Base-by-base conservation (phyloP, 2,113 vertebrate species). In the Butorides virescens region DNA sequence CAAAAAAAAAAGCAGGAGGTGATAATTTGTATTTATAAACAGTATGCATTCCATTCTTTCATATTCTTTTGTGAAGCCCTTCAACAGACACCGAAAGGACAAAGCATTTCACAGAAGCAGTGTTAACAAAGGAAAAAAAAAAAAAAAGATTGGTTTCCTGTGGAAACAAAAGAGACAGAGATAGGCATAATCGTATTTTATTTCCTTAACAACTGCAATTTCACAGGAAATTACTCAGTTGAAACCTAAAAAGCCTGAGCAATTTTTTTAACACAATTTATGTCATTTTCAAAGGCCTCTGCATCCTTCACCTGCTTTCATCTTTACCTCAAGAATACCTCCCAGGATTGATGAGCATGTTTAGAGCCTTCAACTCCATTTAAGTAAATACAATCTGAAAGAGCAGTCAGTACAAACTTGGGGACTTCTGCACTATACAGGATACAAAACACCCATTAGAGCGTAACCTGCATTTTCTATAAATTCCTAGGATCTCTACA, bases 181-280 rank as follows among this genome's bases (percentile, higher is more conserved):
- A 65, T 61, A 82, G 21, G 67, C 80, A 66, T 19, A 95, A 78
- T 39, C 86, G 30, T 36, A 26, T 49, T 72, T 83, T 86, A 27
- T 63, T 75, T 97, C 81, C 71, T 95, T 91, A 13, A 15, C 13
- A 50, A 77, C 73, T 47, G 27, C 36, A 66, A 15, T 44, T 92
- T 72, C 67, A 84, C 47, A 91, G 95, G 94, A 97, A 96, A 79
- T 88, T 91, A 89, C 84, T 59, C 29, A 53, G 44, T 77, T 88
- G 70, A 77, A 88, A 85, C 68, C 56, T 46, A 44, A 55, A 80
- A 90, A 90, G 61, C 55, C 91, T 18, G 71, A 92, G 50, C 30
- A 70, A 22, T 5, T 86, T 66, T 66, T 66, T 14, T 26, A 66
- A 61, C 39, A 58, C 37, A 44, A 66, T n/a, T 8, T 11, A 7